Percentiles rank a stretch among this genome's conserved stretches.
Conservation (phyloP, 1,140 invertebrate species). For the fruit fly (Drosophila melanogaster) region DNA sequence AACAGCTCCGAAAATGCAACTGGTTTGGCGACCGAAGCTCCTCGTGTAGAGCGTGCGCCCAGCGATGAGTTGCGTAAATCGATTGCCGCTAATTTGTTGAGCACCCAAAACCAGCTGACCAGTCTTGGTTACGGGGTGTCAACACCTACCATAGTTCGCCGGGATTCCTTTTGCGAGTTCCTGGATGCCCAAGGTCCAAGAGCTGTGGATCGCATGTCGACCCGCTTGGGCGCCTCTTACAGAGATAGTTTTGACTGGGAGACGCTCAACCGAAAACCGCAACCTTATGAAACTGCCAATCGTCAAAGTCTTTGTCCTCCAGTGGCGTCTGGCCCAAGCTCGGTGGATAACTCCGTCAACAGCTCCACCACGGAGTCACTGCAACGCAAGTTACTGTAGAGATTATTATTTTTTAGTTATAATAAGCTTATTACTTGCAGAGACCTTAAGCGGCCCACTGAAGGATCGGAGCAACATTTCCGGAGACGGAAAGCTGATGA, state of each 20-base stretch:
- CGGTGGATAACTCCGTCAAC: constrained; percentile 28
- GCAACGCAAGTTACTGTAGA: constrained; percentile 42
- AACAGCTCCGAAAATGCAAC: constrained; percentile 38
- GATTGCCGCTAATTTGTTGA: constrained; percentile 46
- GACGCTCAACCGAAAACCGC: constrained; percentile 38
- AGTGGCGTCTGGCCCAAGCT: constrained; percentile 21
- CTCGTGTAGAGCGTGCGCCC: constrained; percentile 27
- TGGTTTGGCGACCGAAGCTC: constrained; percentile 15
- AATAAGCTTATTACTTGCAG: constrained; percentile 13
- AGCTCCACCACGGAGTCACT: constrained; percentile 44
- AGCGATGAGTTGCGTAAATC: constrained; percentile 68
- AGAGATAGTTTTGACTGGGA: constrained; percentile 83
- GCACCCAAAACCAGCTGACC: constrained; percentile 36
- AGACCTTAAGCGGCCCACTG: constrained; percentile 61
- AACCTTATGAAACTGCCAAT: constrained; percentile 27
- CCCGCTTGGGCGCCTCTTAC: constrained; percentile 45
- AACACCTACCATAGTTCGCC: constrained; percentile 7
- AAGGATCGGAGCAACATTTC: constrained; percentile 73
- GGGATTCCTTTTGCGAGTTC: constrained; percentile 82
- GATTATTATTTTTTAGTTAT: not conserved
- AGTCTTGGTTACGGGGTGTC: constrained; percentile 17
- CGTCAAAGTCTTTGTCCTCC: constrained; percentile 38
- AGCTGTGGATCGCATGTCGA: constrained; percentile 64
- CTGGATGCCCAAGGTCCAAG: constrained; percentile 61
- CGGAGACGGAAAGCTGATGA: constrained; percentile 57